Base-by-base conservation (phyloP, 1,140 invertebrate genomes). In the Anthonomus grandis region DNA sequence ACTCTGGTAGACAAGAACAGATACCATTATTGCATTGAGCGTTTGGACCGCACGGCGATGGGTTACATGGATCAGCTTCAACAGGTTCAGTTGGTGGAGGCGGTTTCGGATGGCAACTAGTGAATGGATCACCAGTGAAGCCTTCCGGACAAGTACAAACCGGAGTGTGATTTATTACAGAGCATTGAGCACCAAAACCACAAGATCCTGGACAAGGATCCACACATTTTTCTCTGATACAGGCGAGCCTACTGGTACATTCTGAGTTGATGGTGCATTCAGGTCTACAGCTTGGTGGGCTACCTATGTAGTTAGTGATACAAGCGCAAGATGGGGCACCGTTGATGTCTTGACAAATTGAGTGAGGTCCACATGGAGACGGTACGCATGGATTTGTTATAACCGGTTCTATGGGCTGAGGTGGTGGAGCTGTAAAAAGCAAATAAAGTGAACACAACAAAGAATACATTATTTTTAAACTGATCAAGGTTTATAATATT, bases 311-410 rank as follows among this genome's bases (percentile, higher is more conserved):
- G 45, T 77, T 74, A 9, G 69, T 53, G 38, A 76, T 75, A 63
- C 83, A 85, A n/a, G 75, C 77, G 60, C 83, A 88, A 41, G 83
- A 83, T 24, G 85, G 77, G 53, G 78, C 73, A 25, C 76, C 77
- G 62, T 79, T 80, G 42, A 79, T 67, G 39, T 81, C 78, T 48
- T 79, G 75, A 66, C 86, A 90, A 64, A 81, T 75, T 1, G 86
- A 83, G 73, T 89, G 81, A 15, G 85, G 80, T 19, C 90, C 90
- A 71, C 90, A 93, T 3, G 88, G 88, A 15, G 85, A 88, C 36
- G 87, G 87, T 49, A 78, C 74, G 68, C 89, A 91, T 2, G 86
- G 86, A 68, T 87, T 78, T 55, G 64, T 50, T 62, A 62, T 36
- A 18, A 56, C 17, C 10, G 57, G 49, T 46, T 41, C 47, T 18